Evolutionary conservation across 2,113 vertebrate genomes (phyloP), one percentile per base, ranked within the genome.

Genomic region (Nycticorax nycticorax): DNA sequence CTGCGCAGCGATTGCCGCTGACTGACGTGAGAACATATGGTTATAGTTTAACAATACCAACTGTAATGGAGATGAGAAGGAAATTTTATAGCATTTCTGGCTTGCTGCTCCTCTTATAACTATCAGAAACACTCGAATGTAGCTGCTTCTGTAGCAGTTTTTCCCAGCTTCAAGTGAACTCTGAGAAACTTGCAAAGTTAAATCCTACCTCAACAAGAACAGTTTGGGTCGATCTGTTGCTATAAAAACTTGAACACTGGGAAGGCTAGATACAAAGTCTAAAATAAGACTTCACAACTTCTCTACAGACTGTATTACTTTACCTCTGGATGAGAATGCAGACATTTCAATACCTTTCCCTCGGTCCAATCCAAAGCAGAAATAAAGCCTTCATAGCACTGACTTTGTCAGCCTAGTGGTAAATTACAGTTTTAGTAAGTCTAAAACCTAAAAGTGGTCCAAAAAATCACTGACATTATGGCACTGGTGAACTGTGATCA

Each of bases 31-130:
- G 80, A 92, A 93, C 92, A 93, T 84, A 90, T 86, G 94, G 83
- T 93, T 89, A 26, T 12, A 74, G 67, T 96, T 95, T 89, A 96
- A 88, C 56, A 59, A 77, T 45, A 78, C 69, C 73, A 85, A 92
- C 64, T 56, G 45, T 7, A 81, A 86, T 1, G 48, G 52, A 88
- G 85, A 92, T 12, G 88, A 95, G 93, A 74, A 60, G 43, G 80
- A 68, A 66, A 71, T 76, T 90, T 88, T 67, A 86, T 9, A 91
- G 88, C 68, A 45, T 52, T 92, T 67, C 52, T 92, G 88, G 82
- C 95, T 75, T 63, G 52, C 64, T 91, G 92, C 48, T 89, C 45
- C 88, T 94, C 59, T 75, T 75, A 12, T 22, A 93, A 39, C 75
- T 84, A 81, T 72, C 73, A 93, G 45, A 94, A 96, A 37, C 53